Evolutionary conservation across 2,888 invertebrate genomes (phyloP).

Genomic region (Spodoptera picta): DNA sequence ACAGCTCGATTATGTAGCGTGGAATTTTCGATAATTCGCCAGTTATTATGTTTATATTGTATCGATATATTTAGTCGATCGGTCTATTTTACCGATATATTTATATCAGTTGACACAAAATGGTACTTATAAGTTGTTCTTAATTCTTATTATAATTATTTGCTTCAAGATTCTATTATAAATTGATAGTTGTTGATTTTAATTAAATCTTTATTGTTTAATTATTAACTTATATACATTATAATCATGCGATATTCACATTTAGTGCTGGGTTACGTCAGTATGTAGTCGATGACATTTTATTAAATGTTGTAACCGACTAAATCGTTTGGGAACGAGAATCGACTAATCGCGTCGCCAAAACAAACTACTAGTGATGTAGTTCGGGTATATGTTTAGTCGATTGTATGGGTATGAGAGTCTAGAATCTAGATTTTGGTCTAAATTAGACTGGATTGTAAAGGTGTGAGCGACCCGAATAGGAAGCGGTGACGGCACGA

Average conservation of each 20-base stretch:
- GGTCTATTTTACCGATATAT: slow-evolving; percentile 49
- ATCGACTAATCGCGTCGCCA: slow-evolving; percentile 47
- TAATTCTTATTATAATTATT: slow-evolving; percentile 59
- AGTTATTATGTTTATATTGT: slow-evolving; percentile 54
- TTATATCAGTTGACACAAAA: slow-evolving; percentile 58
- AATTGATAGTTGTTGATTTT: slow-evolving; percentile 58
- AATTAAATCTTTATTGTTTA: slow-evolving; percentile 49
- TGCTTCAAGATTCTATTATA: slow-evolving; percentile 61
- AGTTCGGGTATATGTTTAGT: slow-evolving; percentile 44
- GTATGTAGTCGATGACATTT: slow-evolving; percentile 35
- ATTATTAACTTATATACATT: slow-evolving; percentile 50
- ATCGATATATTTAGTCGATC: slow-evolving; percentile 51
- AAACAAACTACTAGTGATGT: slow-evolving; percentile 41
- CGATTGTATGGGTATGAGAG: slow-evolving; percentile 42
- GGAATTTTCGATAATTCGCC: slow-evolving; percentile 49
- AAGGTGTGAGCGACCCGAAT: slow-evolving; percentile 33
- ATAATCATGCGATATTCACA: slow-evolving; percentile 50
- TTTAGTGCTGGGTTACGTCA: slow-evolving; percentile 45
- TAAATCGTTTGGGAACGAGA: slow-evolving; percentile 37
- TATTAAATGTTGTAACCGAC: slow-evolving; percentile 46
- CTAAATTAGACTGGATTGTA: slow-evolving; percentile 38
- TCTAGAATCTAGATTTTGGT: slow-evolving; percentile 36
- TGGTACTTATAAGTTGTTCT: slow-evolving; percentile 62
- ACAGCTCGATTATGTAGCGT: slow-evolving; percentile 47
- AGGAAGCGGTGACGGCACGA: slow-evolving; percentile 29